phyloP scores from a whole-genome alignment of 2,797 vertebrate genomes.

The Sphenopsis melanotis region DNA sequence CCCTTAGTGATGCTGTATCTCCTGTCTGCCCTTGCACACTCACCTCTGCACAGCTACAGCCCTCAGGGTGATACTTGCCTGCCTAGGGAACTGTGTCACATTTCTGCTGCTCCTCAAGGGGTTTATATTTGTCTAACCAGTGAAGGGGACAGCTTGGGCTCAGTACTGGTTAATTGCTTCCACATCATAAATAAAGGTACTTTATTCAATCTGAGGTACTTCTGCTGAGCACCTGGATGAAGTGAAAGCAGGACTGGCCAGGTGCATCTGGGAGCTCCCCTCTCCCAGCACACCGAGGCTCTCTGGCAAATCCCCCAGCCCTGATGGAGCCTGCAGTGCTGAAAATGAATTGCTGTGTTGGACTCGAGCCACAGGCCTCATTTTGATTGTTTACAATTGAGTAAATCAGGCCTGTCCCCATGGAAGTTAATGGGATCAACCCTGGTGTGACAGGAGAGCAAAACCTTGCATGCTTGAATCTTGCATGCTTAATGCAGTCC shows the following conservation, averaged over 20 bases:
- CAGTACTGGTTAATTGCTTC: not conserved
- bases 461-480: not conserved
- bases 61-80: not conserved
- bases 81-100: not conserved
- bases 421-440: slow-evolving; percentile 14
- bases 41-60: not conserved
- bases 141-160: not conserved
- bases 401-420: not conserved
- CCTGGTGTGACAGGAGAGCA: not conserved
- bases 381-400: not conserved
- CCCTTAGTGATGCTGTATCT: not conserved
- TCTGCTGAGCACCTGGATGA: not conserved
- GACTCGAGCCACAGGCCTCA: not conserved
- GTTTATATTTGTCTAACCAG: not conserved
- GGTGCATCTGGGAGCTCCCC: rapidly evolving
- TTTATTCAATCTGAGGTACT: rapidly evolving
- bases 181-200: not conserved
- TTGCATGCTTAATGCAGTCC: not conserved
- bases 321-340: not conserved
- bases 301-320: not conserved
- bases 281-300: not conserved
- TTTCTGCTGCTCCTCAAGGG: not conserved
- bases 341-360: not conserved
- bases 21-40: not conserved
- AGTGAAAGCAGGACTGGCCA: not conserved